phyloP scores from a whole-genome alignment of 2,113 vertebrate species.

The Chloebia gouldiae region DNA sequence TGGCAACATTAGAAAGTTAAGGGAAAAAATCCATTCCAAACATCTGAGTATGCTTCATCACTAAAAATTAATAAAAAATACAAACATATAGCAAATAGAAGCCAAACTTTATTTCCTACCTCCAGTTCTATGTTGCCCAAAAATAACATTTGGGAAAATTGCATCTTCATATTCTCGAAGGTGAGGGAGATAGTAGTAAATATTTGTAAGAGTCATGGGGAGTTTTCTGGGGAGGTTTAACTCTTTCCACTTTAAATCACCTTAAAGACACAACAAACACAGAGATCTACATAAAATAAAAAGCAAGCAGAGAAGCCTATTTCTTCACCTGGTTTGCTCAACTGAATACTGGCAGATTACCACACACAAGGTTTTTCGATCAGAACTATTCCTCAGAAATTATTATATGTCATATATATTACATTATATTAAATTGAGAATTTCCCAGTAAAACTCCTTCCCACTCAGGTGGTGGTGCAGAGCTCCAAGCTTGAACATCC shows the following conservation, averaged over 20 bases:
- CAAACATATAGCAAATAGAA: not conserved
- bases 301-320: not conserved
- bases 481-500: not conserved
- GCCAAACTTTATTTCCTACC: slow-evolving; percentile 68
- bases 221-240: not conserved
- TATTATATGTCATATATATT: not conserved
- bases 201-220: slow-evolving; percentile 38
- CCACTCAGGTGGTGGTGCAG: not conserved
- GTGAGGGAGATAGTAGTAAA: slow-evolving; percentile 81
- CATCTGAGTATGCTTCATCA: not conserved
- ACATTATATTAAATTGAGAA: not conserved
- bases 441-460: not conserved
- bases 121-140: slow-evolving; percentile 76
- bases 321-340: not conserved
- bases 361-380: not conserved
- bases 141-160: slow-evolving; percentile 75
- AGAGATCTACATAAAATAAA: not conserved
- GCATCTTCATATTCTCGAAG: slow-evolving; percentile 68
- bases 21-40: not conserved
- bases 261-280: slow-evolving; percentile 44
- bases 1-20: not conserved
- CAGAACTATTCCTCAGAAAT: not conserved
- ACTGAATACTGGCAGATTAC: not conserved
- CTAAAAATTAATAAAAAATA: not conserved
- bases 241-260: not conserved